Conservation (phyloP, 2,113 vertebrate genomes). For the Dunckerocampus dactyliophorus region DNA sequence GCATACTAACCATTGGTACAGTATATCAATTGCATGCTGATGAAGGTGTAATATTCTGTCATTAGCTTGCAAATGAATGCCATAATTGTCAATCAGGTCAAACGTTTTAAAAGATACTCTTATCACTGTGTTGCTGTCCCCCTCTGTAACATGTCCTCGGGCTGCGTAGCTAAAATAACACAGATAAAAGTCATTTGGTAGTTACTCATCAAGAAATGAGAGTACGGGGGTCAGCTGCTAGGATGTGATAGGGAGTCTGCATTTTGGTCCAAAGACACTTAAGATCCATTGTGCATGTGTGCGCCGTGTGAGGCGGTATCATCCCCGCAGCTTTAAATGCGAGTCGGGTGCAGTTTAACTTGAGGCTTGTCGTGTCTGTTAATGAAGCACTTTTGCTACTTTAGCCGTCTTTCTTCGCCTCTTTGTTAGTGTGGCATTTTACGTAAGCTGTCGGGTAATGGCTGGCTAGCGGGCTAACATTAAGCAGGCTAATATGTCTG, state of each 20-base stretch:
- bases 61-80: background rate
- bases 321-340: constrained; percentile 24
- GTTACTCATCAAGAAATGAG: constrained; percentile 38
- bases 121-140: background rate
- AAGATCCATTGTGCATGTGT: background rate
- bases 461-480: constrained; percentile 67
- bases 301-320: background rate
- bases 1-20: background rate
- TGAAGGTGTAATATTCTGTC: background rate
- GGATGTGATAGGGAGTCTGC: constrained; percentile 11
- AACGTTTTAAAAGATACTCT: background rate
- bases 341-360: constrained; percentile 10
- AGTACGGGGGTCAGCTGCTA: constrained; percentile 16
- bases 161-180: constrained; percentile 34
- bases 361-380: constrained; percentile 27
- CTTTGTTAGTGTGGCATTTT: constrained; percentile 57
- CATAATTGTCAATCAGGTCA: constrained; percentile 2
- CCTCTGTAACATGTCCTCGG: constrained; percentile 14
- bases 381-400: constrained; percentile 40
- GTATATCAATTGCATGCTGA: no score
- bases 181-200: constrained; percentile 43
- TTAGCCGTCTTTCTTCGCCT: constrained; percentile 36
- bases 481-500: constrained; percentile 65
- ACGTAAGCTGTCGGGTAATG: constrained; percentile 62
- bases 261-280: constrained; percentile 27